Evolutionary conservation across 2,888 invertebrate species (phyloP).

Genomic region (Phyllotreta striolata): DNA sequence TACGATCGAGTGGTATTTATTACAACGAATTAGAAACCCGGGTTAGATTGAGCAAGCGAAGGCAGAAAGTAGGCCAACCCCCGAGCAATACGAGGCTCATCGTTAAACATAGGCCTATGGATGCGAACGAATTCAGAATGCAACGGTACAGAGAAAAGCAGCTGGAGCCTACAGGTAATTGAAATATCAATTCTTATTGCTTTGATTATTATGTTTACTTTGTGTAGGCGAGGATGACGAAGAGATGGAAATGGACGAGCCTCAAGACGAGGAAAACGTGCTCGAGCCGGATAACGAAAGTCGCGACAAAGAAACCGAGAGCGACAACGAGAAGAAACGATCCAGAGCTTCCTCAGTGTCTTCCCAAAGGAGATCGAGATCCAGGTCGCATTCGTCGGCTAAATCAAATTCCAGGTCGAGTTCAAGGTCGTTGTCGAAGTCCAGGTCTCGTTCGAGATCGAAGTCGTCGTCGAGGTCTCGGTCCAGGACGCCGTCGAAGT

Average conservation of each 20-base stretch:
- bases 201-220: constrained; percentile 19
- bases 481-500: constrained; percentile 50
- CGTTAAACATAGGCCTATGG: constrained; percentile 88
- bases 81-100: constrained; percentile 83
- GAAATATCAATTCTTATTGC: background rate
- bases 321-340: constrained; percentile 48
- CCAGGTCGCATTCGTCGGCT: constrained; percentile 51
- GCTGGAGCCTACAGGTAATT: constrained; percentile 79
- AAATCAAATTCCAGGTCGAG: constrained; percentile 55
- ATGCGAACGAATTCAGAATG: constrained; percentile 85
- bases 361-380: constrained; percentile 51
- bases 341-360: constrained; percentile 54
- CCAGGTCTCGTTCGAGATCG: constrained; percentile 51
- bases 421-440: constrained; percentile 55
- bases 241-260: constrained; percentile 63
- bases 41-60: constrained; percentile 90
- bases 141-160: constrained; percentile 87
- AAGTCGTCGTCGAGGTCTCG: constrained; percentile 55
- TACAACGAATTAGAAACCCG: constrained; percentile 96
- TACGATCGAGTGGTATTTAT: constrained; percentile 88
- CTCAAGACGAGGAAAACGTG: constrained; percentile 65
- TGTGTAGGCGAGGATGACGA: constrained; percentile 67
- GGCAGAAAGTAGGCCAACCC: constrained; percentile 74
- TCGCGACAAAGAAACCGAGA: constrained; percentile 60
- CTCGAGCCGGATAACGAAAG: constrained; percentile 67